Percentiles rank a stretch among this genome's conserved stretches.
These are phyloP conservation scores for Pao palembangensis DNA, from an alignment of 2,113 vertebrate species.

Conservation along the genomic window DNA sequence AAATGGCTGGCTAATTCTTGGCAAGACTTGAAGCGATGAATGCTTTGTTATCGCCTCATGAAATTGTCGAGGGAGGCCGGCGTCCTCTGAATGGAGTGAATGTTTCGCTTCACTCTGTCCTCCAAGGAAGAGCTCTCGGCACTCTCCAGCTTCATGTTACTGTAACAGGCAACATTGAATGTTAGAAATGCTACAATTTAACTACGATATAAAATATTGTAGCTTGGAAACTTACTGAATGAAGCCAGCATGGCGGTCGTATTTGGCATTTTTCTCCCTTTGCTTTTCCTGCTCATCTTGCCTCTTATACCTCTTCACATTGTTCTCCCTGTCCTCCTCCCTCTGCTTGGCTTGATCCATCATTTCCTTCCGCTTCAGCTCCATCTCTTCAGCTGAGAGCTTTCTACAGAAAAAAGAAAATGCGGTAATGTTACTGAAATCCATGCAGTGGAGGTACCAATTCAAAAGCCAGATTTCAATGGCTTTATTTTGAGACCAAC, in stretches of 20 bases:
- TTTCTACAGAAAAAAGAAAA: conserved; percentile 69
- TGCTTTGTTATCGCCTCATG: conserved; percentile 81
- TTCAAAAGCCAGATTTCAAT: no score
- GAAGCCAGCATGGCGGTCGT: conserved; percentile 78
- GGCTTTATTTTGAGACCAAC: no score
- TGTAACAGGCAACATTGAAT: conserved; percentile 45
- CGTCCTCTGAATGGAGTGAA: conserved; percentile 94
- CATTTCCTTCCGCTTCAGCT: conserved; percentile 85
- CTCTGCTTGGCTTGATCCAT: conserved; percentile 87
- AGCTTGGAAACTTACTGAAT: conserved; percentile 82
- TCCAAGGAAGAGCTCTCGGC: conserved; percentile 86
- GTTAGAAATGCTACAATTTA: conserved; percentile 4
- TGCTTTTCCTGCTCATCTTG: conserved; percentile 83
- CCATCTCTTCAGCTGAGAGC: conserved; percentile 85
- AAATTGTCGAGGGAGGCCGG: conserved; percentile 89
- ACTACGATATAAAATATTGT: no score
- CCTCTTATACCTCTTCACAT: conserved; percentile 79
- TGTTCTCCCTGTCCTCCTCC: conserved; percentile 84
- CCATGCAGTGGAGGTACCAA: neutral
- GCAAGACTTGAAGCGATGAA: neutral
- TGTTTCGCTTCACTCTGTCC: conserved; percentile 93
- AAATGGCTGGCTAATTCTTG: neutral
- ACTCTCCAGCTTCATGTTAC: conserved; percentile 90
- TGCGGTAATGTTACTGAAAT: neutral
- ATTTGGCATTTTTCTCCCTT: conserved; percentile 66